phyloP scores from a whole-genome alignment of 2,113 vertebrate species.

The Pterophyllum scalare region DNA sequence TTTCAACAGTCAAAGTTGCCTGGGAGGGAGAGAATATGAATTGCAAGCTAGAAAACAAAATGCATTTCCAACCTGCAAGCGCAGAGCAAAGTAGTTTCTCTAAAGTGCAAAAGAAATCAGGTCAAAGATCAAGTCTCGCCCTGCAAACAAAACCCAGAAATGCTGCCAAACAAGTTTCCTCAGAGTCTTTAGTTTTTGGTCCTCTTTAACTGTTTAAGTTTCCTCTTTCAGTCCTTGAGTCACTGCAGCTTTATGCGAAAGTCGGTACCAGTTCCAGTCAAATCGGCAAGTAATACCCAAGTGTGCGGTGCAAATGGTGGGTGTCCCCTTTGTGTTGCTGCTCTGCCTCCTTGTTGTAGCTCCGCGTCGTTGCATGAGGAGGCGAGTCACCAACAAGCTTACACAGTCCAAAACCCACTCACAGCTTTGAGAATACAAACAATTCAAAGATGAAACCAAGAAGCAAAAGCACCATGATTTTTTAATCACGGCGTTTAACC shows the following conservation, averaged over 20 bases:
- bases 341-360: constrained; percentile 41
- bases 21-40: background rate
- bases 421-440: background rate
- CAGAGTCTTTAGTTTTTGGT: background rate
- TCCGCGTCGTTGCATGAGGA: constrained; percentile 66
- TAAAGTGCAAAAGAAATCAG: background rate
- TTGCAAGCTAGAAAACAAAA: background rate
- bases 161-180: constrained; percentile 43
- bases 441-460: background rate
- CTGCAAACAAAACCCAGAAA: no score
- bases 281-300: constrained; percentile 20
- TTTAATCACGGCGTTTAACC: background rate
- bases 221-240: background rate
- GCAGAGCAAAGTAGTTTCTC: background rate
- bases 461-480: background rate
- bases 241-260: background rate
- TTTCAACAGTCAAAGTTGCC: background rate
- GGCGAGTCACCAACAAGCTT: constrained; percentile 58
- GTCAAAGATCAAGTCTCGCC: background rate
- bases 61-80: background rate
- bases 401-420: background rate
- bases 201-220: background rate
- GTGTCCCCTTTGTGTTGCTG: constrained; percentile 8
- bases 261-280: background rate
- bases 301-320: background rate